Evolutionary conservation across 2,888 invertebrate species (phyloP).

Genomic region (Amblyjoppa proteus): DNA sequence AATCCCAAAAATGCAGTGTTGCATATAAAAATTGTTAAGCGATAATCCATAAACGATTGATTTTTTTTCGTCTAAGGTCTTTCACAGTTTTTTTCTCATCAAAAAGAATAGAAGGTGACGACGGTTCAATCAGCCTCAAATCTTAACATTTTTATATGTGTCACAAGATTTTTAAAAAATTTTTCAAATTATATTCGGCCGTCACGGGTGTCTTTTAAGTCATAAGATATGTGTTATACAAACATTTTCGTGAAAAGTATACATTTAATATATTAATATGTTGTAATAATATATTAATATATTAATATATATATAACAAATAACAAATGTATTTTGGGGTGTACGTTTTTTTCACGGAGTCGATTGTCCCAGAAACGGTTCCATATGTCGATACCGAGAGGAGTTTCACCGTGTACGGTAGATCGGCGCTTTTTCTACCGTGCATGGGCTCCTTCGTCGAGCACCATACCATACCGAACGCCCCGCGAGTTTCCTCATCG

Average conservation of each 20-base stretch:
- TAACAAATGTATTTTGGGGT: not conserved
- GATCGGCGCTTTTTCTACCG: conserved; percentile 47
- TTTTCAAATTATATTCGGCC: no score
- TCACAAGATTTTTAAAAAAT: no score
- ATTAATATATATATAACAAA: no score
- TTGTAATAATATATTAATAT: not conserved
- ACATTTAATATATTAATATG: not conserved
- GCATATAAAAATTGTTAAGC: no score
- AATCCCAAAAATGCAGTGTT: no score
- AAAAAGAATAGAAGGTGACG: no score
- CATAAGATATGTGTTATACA: not conserved
- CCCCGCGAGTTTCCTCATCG: not conserved
- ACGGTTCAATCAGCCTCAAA: no score
- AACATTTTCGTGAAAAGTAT: not conserved
- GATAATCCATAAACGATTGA: no score
- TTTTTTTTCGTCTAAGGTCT: no score
- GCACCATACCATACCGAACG: conserved; percentile 11
- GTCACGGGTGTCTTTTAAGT: no score
- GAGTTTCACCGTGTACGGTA: conserved; percentile 2
- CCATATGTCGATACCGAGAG: conserved; percentile 32
- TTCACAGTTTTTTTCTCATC: no score
- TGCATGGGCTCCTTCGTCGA: conserved; percentile 16
- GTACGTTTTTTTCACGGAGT: not conserved
- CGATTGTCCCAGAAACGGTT: not conserved
- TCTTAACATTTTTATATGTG: no score